Percentiles rank a stretch among this genome's conserved stretches.
Conservation (phyloP, 2,888 invertebrate genomes). For the Subacronicta megacephala region DNA sequence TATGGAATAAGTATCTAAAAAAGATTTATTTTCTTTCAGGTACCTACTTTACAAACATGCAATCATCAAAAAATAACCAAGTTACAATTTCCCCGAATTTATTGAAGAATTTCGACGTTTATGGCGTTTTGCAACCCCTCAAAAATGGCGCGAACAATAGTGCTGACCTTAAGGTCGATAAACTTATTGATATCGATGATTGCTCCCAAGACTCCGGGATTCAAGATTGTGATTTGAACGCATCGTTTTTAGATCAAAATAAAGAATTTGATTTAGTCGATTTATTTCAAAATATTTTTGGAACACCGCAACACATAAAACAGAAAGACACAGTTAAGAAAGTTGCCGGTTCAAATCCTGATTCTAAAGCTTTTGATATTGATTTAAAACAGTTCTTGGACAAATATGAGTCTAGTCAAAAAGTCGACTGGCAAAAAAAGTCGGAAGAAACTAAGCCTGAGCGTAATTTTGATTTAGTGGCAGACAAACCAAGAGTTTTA, state of each 20-base stretch:
- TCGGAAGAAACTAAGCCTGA: conserved; percentile 7
- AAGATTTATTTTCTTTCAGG: conserved; percentile 17
- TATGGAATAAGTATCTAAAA: too few species aligned
- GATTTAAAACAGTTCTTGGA: conserved; percentile 40
- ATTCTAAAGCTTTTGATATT: conserved; percentile 3
- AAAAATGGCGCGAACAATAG: conserved; percentile 25
- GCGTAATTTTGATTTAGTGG: conserved; percentile 9
- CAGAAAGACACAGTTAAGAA: conserved; percentile 7
- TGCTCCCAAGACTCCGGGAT: conserved; percentile 22
- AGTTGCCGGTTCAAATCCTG: neutral
- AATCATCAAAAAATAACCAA: conserved; percentile 8
- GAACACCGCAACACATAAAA: conserved; percentile 39
- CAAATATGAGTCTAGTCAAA: conserved; percentile 35
- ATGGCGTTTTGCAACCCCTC: conserved; percentile 36
- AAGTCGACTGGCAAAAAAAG: conserved; percentile 27
- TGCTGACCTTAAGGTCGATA: conserved; percentile 30
- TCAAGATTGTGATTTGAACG: conserved; percentile 10
- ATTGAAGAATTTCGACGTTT: conserved; percentile 42
- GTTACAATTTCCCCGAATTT: conserved; percentile 34
- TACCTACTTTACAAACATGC: conserved; percentile 19
- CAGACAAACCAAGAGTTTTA: conserved; percentile 26
- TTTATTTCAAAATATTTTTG: conserved; percentile 45
- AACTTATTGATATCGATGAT: conserved; percentile 42
- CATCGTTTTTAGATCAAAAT: conserved; percentile 29
- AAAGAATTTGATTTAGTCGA: conserved; percentile 37